Conservation (phyloP, 1,140 invertebrate genomes). For the Apis dorsata region DNA sequence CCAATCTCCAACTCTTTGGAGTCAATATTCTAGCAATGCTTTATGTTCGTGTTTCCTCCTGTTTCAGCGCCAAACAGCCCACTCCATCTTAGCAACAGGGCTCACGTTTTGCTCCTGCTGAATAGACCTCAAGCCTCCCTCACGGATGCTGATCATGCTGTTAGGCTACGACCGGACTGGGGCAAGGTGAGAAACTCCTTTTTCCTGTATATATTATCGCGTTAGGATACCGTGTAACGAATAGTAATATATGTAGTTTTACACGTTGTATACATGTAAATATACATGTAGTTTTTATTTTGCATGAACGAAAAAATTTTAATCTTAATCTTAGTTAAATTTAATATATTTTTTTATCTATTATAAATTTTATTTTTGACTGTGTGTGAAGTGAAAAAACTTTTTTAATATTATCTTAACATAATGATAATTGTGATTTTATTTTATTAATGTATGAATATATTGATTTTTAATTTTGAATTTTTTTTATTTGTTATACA, state of each 20-base stretch:
- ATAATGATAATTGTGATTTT: too few relatives aligned
- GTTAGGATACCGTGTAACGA: background rate
- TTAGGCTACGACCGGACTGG: conserved; percentile 86
- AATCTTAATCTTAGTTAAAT: too few relatives aligned
- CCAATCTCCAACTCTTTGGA: background rate
- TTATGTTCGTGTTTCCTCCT: conserved; percentile 56
- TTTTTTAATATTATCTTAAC: too few relatives aligned
- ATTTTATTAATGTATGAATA: too few relatives aligned
- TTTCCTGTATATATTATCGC: background rate
- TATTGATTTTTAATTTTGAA: too few relatives aligned
- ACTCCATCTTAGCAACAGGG: conserved; percentile 85
- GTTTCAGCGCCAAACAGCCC: conserved; percentile 86
- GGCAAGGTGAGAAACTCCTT: conserved; percentile 82
- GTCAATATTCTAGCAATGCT: conserved; percentile 24
- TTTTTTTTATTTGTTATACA: too few relatives aligned
- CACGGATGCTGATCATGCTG: conserved; percentile 85
- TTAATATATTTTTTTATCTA: too few relatives aligned
- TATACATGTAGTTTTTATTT: background rate
- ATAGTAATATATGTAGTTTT: background rate
- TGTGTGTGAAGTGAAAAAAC: too few relatives aligned
- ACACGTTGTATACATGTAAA: too few relatives aligned
- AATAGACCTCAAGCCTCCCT: conserved; percentile 85
- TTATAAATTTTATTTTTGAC: too few relatives aligned
- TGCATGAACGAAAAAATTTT: too few relatives aligned
- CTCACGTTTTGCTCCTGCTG: conserved; percentile 83